A percentile compares a stretch with the other conserved stretches of the same genome.
Evolutionary conservation across 2,888 invertebrate genomes (phyloP).

Genomic region (Drosophila quinaria): DNA sequence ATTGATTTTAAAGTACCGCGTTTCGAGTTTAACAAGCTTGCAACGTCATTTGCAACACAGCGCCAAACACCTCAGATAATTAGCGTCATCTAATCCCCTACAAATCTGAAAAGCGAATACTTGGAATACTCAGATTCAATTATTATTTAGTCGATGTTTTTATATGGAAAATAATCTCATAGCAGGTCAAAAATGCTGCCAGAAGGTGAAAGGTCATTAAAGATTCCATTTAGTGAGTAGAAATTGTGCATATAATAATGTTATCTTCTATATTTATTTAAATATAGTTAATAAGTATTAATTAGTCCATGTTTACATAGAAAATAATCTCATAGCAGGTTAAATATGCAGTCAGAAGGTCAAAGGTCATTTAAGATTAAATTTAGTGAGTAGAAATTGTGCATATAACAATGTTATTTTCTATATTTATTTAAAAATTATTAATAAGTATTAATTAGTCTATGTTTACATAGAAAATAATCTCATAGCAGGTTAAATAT

Average conservation of each 20-base stretch:
- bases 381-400: too few species aligned
- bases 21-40: constrained; percentile 66
- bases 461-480: too few species aligned
- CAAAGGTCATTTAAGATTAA: background rate
- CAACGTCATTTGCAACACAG: constrained; percentile 60
- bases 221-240: too few species aligned
- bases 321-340: background rate
- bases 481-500: background rate
- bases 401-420: too few species aligned
- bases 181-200: background rate
- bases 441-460: too few species aligned
- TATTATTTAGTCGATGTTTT: background rate
- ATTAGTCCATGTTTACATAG: background rate
- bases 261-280: too few species aligned
- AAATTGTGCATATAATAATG: too few species aligned
- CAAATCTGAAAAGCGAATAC: constrained; percentile 20
- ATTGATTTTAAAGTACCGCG: constrained; percentile 54
- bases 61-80: constrained; percentile 40
- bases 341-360: background rate
- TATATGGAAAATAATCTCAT: background rate
- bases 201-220: background rate
- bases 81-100: constrained; percentile 61
- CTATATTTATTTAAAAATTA: too few species aligned
- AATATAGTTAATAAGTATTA: background rate
- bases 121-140: constrained; percentile 8